Base-by-base conservation (phyloP, 2,888 invertebrate species). In the Tenthredo amoena region DNA sequence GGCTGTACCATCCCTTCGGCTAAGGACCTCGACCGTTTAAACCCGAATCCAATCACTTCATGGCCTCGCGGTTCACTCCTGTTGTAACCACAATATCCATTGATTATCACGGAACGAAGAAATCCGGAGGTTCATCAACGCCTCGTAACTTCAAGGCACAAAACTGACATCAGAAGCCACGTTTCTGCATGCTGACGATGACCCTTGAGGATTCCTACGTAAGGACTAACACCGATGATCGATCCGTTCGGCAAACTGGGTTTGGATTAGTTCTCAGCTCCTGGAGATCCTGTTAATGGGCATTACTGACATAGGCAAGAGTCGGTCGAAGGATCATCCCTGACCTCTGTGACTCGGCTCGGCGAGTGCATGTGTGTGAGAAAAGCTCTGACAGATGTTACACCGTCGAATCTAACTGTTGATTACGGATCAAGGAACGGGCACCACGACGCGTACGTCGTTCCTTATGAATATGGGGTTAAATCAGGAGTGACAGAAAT, bases 401-500 rank as follows among this genome's bases (percentile, higher is more conserved):
- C 43, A 26, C 6, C 15, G 26, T 50, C 26, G 76, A 50, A 31
- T 76, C 4, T 26, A 3, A 50, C 26, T 47, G 47, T 47, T 55
- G n/a, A n/a, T n/a, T 2, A 55, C n/a, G 55, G n/a, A 55, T 55
- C 47, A 47, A 21, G 76, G 26, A 76, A n/a, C 34, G 71, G 5
- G 71, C 9, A 7, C 18, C n/a, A 71, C 34, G 18, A 18, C 18
- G 10, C 0, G 9, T 72, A 34, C 18, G 5, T 31, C 6, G 6
- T 12, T 31, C 1, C 34, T n/a, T 18, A 9, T 55, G 6, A 55
- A 50, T 77, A n/a, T 31, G 77, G 31, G 47, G 77, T 50, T 55
- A 55, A 77, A 77, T 77, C 77, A 77, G 50, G 50, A 77, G 50
- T 77, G 77, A 77, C 77, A 55, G 77, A 55, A 77, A 43, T 74